These are phyloP conservation scores for Pyrgus malvae DNA, from an alignment of 2,888 invertebrate species.

Conservation along the genomic window DNA sequence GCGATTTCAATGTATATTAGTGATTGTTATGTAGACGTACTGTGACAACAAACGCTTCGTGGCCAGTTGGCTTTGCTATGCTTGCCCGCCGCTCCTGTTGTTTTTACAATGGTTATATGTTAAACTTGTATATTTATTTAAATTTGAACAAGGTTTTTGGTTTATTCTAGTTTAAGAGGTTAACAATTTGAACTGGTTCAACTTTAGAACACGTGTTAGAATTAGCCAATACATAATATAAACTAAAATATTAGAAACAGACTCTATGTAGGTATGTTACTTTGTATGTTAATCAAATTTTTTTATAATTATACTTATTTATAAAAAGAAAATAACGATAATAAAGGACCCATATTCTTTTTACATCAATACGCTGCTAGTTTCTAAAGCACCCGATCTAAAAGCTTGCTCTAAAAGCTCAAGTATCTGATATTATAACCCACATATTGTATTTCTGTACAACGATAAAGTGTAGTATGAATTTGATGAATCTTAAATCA, in stretches of 20 bases:
- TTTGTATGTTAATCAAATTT: too few species aligned
- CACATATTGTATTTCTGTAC: too few species aligned
- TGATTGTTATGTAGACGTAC: conserved; percentile 66
- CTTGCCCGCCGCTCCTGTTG: conserved; percentile 69
- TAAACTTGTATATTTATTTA: conserved; percentile 1
- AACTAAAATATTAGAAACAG: too few species aligned
- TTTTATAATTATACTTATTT: not conserved
- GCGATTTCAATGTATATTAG: conserved; percentile 51
- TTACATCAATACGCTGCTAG: not conserved
- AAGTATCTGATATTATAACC: too few species aligned
- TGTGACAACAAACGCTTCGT: conserved; percentile 72
- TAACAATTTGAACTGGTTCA: too few species aligned
- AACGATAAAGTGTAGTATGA: too few species aligned
- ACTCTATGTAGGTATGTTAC: too few species aligned
- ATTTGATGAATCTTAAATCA: too few species aligned
- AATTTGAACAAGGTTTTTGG: too few species aligned
- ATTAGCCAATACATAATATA: too few species aligned
- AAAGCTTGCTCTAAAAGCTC: not conserved
- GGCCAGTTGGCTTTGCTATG: conserved; percentile 58
- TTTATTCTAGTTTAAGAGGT: too few species aligned
- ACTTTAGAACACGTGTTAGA: too few species aligned
- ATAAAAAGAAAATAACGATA: not conserved
- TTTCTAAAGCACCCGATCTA: conserved; percentile 7
- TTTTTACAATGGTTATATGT: conserved; percentile 32
- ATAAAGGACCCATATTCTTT: not conserved